Base-by-base conservation (phyloP, 2,113 vertebrate species). In the Psophia crepitans region DNA sequence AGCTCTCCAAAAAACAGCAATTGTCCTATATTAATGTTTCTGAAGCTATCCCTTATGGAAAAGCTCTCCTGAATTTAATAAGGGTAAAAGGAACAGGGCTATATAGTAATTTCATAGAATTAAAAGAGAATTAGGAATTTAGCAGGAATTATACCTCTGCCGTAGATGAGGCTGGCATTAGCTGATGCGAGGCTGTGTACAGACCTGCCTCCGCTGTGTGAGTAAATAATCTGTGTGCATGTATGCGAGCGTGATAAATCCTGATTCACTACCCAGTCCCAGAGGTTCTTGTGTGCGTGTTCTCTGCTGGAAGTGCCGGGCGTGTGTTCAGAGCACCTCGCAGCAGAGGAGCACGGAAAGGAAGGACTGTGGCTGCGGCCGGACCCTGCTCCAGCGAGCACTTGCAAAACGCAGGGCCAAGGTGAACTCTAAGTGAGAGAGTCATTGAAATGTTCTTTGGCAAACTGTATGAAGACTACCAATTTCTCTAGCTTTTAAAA, bases 1-100 rank as follows among this genome's bases (percentile, higher is more conserved):
- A 97, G 94, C 95, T 96, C 94, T 97, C 97, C 96, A 96, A 94
- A 95, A 96, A 97, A 84, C 92, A 86, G 44, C 94, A 97, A 97
- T 89, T 96, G 96, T 97, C 78, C 28, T 95, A 96, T 94, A 94
- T 96, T 91, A 86, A 78, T 94, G 93, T 96, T 97, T 97, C 94
- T 97, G 92, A 93, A 95, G 89, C 92, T 96, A 83, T 88, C 91
- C 94, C 91, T 94, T 93, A 90, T 90, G 71, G 87, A 68, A 91
- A 96, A 96, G 60, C 70, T 88, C 77, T 94, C 80, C 63, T 89
- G 80, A 82, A 91, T 93, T 95, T 93, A 94, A 85, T 74, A 93
- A 82, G 83, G 53, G 65, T 81, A 63, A 78, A 93, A 82, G 19
- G 44, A 96, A 92, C 71, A 35, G 17, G 58, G 85, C 75, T 89